A percentile compares a stretch with the other conserved stretches of the same genome.
These are phyloP conservation scores for Ashinkailepas kermadecensis DNA, from an alignment of 2,888 invertebrate species.

Conservation along the genomic window DNA sequence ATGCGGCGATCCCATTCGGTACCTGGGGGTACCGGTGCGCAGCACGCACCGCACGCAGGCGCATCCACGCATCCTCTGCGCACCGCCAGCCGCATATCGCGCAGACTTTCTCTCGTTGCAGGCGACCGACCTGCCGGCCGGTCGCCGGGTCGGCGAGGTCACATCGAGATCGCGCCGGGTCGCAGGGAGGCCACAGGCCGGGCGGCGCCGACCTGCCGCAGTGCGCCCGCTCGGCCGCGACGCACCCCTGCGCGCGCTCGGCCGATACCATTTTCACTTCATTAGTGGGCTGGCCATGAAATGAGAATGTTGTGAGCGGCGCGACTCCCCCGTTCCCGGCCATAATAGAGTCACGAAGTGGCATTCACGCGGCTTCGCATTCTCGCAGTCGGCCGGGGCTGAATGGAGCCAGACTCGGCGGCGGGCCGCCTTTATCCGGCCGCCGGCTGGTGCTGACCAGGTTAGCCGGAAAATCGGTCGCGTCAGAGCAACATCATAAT, in stretches of 20 bases:
- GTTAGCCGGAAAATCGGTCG: not conserved
- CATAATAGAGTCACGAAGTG: slow-evolving; percentile 17
- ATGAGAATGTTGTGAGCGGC: not conserved
- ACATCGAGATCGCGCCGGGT: not conserved
- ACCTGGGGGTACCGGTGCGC: too few species aligned
- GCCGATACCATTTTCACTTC: slow-evolving; percentile 10
- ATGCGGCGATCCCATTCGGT: too few species aligned
- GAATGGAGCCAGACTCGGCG: not conserved
- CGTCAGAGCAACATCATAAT: slow-evolving; percentile 13
- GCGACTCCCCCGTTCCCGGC: not conserved
- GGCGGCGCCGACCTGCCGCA: not conserved
- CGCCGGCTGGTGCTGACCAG: not conserved
- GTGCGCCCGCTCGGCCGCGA: not conserved
- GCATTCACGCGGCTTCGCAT: not conserved
- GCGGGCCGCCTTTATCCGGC: not conserved
- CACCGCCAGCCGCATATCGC: too few species aligned
- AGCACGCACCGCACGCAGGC: too few species aligned
- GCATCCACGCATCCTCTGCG: too few species aligned
- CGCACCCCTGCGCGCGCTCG: not conserved
- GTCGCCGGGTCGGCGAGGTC: not conserved
- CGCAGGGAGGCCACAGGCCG: too few species aligned
- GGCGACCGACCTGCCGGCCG: not conserved
- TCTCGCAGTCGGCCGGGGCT: not conserved
- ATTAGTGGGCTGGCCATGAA: slow-evolving; percentile 16
- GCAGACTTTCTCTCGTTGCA: too few species aligned